These are phyloP conservation scores for Erebia epiphron DNA, from an alignment of 2,888 invertebrate genomes.

Conservation along the genomic window DNA sequence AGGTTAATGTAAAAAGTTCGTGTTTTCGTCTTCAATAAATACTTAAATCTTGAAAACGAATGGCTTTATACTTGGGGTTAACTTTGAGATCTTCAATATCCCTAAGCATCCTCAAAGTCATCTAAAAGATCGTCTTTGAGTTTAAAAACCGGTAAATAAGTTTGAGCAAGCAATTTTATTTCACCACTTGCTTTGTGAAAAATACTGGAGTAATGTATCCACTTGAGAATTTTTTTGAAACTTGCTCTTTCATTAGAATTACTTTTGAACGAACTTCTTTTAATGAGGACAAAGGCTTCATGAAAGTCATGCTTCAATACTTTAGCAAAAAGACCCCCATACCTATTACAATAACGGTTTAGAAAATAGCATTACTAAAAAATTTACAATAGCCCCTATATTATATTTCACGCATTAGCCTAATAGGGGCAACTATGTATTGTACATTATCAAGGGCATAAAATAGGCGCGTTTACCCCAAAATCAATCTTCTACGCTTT, in stretches of 20 bases:
- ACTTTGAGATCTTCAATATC: slow-evolving; percentile 3
- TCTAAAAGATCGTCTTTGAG: not conserved
- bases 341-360: not conserved
- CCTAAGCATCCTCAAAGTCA: not conserved
- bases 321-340: too few relatives aligned
- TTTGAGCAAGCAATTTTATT: slow-evolving; percentile 6
- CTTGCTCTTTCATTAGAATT: too few relatives aligned
- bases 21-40: not conserved
- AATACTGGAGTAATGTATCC: not conserved
- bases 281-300: too few relatives aligned
- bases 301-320: too few relatives aligned
- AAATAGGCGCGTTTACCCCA: slow-evolving; percentile 34
- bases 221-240: not conserved
- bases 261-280: too few relatives aligned
- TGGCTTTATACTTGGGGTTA: not conserved
- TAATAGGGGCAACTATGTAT: slow-evolving; percentile 26
- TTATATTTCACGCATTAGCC: slow-evolving; percentile 32
- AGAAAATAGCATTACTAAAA: not conserved
- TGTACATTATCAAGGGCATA: slow-evolving; percentile 15
- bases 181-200: not conserved
- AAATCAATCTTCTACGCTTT: slow-evolving; percentile 29
- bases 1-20: too few relatives aligned
- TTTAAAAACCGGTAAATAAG: slow-evolving; percentile 4
- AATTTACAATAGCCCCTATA: slow-evolving; percentile 22
- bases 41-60: not conserved